These are phyloP conservation scores for Theretra japonica DNA, from an alignment of 2,888 invertebrate genomes.

Conservation along the genomic window DNA sequence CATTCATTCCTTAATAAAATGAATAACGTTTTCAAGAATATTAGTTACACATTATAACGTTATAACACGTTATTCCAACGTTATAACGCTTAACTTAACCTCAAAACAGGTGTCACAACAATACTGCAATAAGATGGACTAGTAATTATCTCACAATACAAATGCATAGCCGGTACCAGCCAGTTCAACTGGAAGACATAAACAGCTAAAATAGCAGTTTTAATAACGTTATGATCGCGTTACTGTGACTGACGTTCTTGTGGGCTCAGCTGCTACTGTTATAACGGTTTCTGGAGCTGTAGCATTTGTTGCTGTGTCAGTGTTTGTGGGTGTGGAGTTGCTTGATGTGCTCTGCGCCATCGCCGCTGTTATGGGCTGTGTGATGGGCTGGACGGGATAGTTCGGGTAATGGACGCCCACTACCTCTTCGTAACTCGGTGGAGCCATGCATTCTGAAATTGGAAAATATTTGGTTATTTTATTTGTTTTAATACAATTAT, in stretches of 20 bases:
- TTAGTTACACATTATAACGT: neutral
- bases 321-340: conserved; percentile 36
- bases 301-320: conserved; percentile 38
- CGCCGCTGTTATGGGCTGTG: conserved; percentile 69
- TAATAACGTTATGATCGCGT: conserved; percentile 46
- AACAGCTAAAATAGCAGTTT: conserved; percentile 19
- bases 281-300: conserved; percentile 46
- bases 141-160: conserved; percentile 42
- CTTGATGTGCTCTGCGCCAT: conserved; percentile 55
- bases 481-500: neutral
- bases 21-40: neutral
- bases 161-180: conserved; percentile 48
- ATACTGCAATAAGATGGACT: conserved; percentile 42
- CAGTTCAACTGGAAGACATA: conserved; percentile 54
- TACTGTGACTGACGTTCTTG: conserved; percentile 52
- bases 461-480: conserved; percentile 10
- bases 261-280: conserved; percentile 54
- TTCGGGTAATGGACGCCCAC: conserved; percentile 76
- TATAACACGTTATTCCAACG: neutral
- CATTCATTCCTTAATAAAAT: neutral
- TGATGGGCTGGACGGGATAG: conserved; percentile 67
- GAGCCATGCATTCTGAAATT: conserved; percentile 78
- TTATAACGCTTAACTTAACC: neutral
- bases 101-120: conserved; percentile 12
- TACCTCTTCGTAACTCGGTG: conserved; percentile 80